Conservation (phyloP, 2,888 invertebrate genomes). For the Tinea semifulvella region DNA sequence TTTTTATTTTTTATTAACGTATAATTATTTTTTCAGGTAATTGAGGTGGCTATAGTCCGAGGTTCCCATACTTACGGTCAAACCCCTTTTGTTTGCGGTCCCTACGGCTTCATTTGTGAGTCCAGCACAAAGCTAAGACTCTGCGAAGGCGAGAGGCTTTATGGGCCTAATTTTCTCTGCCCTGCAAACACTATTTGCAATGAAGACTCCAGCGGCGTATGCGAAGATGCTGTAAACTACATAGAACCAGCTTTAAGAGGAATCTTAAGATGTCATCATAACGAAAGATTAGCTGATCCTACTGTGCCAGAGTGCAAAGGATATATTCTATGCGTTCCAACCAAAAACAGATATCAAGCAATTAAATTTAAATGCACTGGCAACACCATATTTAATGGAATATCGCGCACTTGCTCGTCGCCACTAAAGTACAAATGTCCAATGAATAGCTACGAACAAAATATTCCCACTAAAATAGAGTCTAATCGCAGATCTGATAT, state of each 20-base stretch:
- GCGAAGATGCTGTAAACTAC: constrained; percentile 42
- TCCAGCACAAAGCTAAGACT: constrained; percentile 37
- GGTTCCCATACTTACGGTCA: constrained; percentile 17
- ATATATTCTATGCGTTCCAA: constrained; percentile 54
- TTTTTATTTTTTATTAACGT: constrained; percentile 1
- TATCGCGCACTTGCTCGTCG: constrained; percentile 45
- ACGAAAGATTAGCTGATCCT: constrained; percentile 51
- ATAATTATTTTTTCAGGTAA: constrained; percentile 2
- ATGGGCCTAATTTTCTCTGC: constrained; percentile 47
- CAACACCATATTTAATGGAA: constrained; percentile 50
- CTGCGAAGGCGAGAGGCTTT: constrained; percentile 40
- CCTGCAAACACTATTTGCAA: constrained; percentile 50
- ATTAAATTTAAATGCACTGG: constrained; percentile 56
- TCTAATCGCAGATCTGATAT: constrained; percentile 27
- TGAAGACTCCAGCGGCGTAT: constrained; percentile 51
- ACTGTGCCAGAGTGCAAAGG: constrained; percentile 53
- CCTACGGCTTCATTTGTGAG: constrained; percentile 50
- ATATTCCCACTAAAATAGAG: neutral
- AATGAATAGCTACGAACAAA: constrained; percentile 30
- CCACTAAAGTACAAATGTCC: constrained; percentile 50
- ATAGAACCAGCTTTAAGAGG: constrained; percentile 41
- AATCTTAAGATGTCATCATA: constrained; percentile 39
- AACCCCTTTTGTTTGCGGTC: constrained; percentile 36
- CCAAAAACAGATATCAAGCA: constrained; percentile 50
- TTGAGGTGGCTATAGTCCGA: constrained; percentile 16